Conservation (phyloP, 2,888 invertebrate genomes). For the Dynastes tityus region DNA sequence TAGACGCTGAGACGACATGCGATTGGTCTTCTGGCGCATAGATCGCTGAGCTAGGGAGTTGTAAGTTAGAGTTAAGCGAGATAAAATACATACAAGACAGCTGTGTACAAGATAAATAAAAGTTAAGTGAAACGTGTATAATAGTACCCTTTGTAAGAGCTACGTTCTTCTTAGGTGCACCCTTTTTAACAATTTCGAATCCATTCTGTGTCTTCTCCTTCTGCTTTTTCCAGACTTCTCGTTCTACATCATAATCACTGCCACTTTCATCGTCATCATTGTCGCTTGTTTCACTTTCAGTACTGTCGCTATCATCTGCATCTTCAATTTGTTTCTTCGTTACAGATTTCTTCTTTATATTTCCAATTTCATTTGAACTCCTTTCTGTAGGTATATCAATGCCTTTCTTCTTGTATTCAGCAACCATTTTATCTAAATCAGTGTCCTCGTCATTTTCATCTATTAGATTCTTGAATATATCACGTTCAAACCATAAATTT, state of each 20-base stretch:
- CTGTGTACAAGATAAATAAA: no score
- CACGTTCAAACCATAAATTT: conserved; percentile 90
- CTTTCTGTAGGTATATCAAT: conserved; percentile 68
- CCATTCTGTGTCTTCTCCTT: conserved; percentile 73
- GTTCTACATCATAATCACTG: conserved; percentile 72
- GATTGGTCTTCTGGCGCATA: no score
- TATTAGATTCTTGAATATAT: conserved; percentile 84
- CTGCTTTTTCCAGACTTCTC: conserved; percentile 62
- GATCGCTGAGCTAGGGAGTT: no score
- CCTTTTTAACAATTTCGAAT: conserved; percentile 79
- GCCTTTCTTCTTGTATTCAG: conserved; percentile 82
- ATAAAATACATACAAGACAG: no score
- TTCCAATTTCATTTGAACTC: conserved; percentile 59
- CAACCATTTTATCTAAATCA: conserved; percentile 87
- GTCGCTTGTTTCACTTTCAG: conserved; percentile 49
- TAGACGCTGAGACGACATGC: no score
- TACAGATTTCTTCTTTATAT: conserved; percentile 54
- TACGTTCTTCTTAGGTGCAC: conserved; percentile 65
- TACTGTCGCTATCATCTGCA: conserved; percentile 23
- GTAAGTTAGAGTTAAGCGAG: no score
- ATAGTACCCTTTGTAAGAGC: no score
- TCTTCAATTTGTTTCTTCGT: conserved; percentile 55
- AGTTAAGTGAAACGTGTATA: no score
- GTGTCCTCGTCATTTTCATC: conserved; percentile 90
- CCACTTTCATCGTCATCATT: conserved; percentile 57